Percentiles rank a stretch among this genome's conserved stretches.
Conservation (phyloP, 2,797 vertebrate species). For the Heterohyrax brucei region DNA sequence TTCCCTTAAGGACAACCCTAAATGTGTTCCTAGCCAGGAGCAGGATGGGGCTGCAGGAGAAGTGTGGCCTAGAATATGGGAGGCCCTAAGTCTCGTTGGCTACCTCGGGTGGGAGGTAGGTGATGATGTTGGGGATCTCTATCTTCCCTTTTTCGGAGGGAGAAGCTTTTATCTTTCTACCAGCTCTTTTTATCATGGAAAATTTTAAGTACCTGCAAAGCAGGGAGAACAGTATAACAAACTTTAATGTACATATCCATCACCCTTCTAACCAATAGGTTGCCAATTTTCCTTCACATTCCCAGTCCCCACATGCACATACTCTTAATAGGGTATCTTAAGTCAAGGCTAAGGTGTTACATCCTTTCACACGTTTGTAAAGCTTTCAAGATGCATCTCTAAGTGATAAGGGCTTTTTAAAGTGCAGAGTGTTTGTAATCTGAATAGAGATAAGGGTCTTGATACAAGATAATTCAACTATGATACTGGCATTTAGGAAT, state of each 20-base stretch:
- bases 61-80: not conserved
- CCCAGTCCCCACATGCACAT: no score
- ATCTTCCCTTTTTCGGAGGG: not conserved
- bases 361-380: not conserved
- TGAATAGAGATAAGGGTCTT: not conserved
- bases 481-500: not conserved
- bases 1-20: conserved; percentile 41
- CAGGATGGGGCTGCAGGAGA: not conserved
- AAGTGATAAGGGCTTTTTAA: not conserved
- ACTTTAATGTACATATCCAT: not conserved
- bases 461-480: not conserved
- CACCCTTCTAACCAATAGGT: not conserved
- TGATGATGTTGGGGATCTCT: not conserved
- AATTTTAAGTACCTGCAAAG: not conserved
- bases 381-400: not conserved
- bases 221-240: not conserved
- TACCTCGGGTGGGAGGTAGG: conserved; percentile 53
- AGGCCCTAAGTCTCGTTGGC: not conserved
- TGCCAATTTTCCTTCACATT: not conserved
- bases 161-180: not conserved
- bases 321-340: not conserved
- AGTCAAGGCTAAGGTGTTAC: not conserved
- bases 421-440: not conserved
- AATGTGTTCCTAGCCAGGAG: conserved; percentile 12
- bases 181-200: not conserved